These are phyloP conservation scores for Xiphorhynchus erythropygius DNA, from an alignment of 2,797 vertebrate species.

Conservation along the genomic window DNA sequence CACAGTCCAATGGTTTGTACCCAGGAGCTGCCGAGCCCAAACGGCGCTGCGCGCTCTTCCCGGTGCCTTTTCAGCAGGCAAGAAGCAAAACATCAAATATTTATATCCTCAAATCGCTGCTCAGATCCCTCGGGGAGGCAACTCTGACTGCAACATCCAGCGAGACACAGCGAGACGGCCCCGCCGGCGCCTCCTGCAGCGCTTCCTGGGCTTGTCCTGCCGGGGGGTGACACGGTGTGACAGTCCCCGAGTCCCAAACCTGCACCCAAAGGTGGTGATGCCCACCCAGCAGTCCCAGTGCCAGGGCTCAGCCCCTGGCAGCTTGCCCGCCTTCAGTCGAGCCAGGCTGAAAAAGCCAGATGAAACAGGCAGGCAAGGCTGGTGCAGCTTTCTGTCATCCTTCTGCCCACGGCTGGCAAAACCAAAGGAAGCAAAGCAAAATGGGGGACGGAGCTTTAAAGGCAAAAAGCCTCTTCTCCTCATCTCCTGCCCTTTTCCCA, in stretches of 20 bases:
- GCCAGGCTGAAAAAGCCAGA: neutral
- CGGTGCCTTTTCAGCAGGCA: neutral
- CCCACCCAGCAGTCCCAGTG: neutral
- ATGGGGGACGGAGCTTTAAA: neutral
- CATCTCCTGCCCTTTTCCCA: neutral
- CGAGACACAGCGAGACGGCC: fast-evolving
- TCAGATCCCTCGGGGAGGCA: neutral
- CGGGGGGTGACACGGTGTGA: fast-evolving
- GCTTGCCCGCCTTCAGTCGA: fast-evolving
- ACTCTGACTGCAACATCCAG: neutral
- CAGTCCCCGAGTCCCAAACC: fast-evolving
- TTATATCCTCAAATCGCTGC: slow-evolving; percentile 14
- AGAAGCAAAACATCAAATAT: neutral
- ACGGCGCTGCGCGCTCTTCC: neutral
- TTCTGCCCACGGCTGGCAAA: neutral
- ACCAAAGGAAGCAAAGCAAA: neutral
- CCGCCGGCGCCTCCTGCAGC: fast-evolving
- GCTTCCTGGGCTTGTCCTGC: neutral
- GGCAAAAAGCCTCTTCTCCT: neutral
- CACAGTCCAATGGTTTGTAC: fast-evolving
- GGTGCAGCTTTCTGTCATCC: neutral
- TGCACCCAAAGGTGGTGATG: fast-evolving
- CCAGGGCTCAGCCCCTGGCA: neutral
- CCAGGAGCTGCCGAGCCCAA: neutral
- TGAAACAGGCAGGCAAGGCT: neutral